These are phyloP conservation scores for Lysiphlebus fabarum DNA, from an alignment of 1,140 invertebrate genomes.

Conservation along the genomic window DNA sequence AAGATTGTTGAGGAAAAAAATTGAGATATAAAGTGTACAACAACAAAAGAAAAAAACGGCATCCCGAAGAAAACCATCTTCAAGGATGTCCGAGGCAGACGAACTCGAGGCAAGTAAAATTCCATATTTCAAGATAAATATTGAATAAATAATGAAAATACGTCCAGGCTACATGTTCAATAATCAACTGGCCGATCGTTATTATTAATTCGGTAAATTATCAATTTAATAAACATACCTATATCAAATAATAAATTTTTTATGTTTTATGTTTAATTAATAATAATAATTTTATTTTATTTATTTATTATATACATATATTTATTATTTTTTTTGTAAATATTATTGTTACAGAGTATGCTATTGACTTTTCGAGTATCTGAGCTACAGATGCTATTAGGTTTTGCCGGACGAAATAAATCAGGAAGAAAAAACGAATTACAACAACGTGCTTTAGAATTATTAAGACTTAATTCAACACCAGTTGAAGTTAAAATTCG, in stretches of 20 bases:
- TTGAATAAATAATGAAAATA: not conserved
- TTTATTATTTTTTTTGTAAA: constrained; percentile 11
- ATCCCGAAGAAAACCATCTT: constrained; percentile 41
- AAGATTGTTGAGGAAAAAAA: not conserved
- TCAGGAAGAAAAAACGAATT: constrained; percentile 84
- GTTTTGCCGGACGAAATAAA: constrained; percentile 80
- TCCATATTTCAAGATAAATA: not conserved
- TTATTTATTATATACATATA: constrained; percentile 5
- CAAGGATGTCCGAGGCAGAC: constrained; percentile 52
- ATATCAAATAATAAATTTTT: not conserved
- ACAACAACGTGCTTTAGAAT: constrained; percentile 72
- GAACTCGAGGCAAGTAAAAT: constrained; percentile 49
- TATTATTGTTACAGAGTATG: constrained; percentile 67
- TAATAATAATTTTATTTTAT: not conserved
- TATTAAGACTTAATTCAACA: constrained; percentile 69
- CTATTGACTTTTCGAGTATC: constrained; percentile 79
- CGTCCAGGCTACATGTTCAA: not conserved
- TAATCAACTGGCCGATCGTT: not conserved
- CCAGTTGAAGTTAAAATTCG: constrained; percentile 75
- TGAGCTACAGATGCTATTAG: constrained; percentile 80
- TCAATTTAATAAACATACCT: not conserved
- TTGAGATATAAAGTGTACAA: constrained; percentile 1
- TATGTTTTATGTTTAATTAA: not conserved
- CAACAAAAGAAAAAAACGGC: constrained; percentile 35
- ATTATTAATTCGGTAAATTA: not conserved